phyloP scores from a whole-genome alignment of 2,797 vertebrate species.

The Rhadinocentrus ornatus region DNA sequence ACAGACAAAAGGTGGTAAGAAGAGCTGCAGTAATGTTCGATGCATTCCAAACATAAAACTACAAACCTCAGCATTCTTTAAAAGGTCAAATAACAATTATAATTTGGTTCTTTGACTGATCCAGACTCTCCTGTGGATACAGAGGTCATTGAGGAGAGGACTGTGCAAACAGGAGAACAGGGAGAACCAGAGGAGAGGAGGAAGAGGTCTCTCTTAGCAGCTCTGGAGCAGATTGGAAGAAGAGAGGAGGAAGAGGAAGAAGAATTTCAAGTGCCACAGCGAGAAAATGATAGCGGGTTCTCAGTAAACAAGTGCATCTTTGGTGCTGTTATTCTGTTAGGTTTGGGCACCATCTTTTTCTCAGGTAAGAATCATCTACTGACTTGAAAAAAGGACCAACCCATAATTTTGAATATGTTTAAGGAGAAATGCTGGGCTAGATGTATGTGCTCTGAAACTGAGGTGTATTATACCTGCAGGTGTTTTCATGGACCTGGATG shows the following conservation, averaged over 20 bases:
- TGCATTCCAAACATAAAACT: neutral
- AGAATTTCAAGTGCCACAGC: conserved; percentile 74
- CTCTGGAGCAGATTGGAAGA: conserved; percentile 73
- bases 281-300: conserved; percentile 73
- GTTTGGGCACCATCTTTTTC: conserved; percentile 83
- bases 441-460: conserved; percentile 65
- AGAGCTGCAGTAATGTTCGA: no score
- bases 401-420: neutral
- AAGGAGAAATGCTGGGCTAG: conserved; percentile 5
- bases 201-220: conserved; percentile 72
- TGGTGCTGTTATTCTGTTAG: conserved; percentile 81
- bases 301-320: conserved; percentile 87
- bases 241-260: conserved; percentile 74
- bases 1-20: neutral
- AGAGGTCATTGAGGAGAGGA: conserved; percentile 48
- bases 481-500: conserved; percentile 83
- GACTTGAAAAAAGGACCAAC: neutral
- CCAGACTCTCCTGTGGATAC: conserved; percentile 54
- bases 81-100: neutral
- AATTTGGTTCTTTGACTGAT: neutral
- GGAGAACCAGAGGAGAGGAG: conserved; percentile 69
- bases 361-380: conserved; percentile 73
- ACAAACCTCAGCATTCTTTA: neutral
- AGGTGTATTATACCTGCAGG: conserved; percentile 82
- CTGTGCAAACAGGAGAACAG: conserved; percentile 39